Conservation (phyloP, 1,140 invertebrate genomes). For the Trichoplusia ni region DNA sequence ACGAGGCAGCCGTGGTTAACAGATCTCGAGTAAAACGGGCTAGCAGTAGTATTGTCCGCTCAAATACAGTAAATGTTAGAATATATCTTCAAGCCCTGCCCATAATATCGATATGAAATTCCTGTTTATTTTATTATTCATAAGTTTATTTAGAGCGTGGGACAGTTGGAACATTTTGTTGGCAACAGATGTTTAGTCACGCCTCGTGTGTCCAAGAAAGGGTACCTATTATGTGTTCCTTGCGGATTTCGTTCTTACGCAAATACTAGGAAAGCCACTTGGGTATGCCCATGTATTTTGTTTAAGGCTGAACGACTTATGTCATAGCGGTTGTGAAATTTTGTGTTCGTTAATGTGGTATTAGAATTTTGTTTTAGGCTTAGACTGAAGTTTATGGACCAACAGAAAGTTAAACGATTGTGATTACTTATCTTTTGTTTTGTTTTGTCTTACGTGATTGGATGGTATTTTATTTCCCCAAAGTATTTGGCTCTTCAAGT, state of each 20-base stretch:
- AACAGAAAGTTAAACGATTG: no score
- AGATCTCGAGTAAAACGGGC: background rate
- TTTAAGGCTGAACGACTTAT: background rate
- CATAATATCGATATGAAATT: slow-evolving; percentile 28
- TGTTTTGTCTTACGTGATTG: no score
- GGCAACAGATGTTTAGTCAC: slow-evolving; percentile 11
- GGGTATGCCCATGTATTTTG: background rate
- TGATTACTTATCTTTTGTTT: no score
- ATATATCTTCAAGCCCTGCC: slow-evolving; percentile 19
- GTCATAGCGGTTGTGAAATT: no score
- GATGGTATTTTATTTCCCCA: no score
- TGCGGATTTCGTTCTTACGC: slow-evolving; percentile 17
- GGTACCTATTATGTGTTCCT: slow-evolving; percentile 28
- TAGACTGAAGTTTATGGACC: no score
- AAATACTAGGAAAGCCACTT: slow-evolving; percentile 20
- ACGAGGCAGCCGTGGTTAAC: background rate
- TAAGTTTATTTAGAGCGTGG: slow-evolving; percentile 33
- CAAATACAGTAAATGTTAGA: slow-evolving; percentile 21
- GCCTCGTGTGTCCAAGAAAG: slow-evolving; percentile 6
- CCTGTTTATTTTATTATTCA: slow-evolving; percentile 31
- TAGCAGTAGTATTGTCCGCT: slow-evolving; percentile 4
- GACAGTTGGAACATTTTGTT: slow-evolving; percentile 28
- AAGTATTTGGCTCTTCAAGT: no score
- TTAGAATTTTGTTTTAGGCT: no score
- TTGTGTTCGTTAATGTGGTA: no score